These are phyloP conservation scores for Oncorhynchus tshawytscha DNA, from an alignment of 2,113 vertebrate genomes.

Conservation along the genomic window DNA sequence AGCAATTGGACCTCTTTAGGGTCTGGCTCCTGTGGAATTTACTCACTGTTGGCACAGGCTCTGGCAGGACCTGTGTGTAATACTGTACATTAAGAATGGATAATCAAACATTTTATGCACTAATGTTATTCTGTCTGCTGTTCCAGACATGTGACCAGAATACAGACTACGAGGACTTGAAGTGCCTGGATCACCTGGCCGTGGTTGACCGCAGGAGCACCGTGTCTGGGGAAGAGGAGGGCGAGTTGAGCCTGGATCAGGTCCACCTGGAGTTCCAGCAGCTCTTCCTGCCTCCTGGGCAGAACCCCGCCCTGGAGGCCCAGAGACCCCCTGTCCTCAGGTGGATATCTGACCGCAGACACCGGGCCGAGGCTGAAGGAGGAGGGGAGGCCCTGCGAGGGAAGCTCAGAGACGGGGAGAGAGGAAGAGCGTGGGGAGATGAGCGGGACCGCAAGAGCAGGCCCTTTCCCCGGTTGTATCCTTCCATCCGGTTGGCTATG, in stretches of 20 bases:
- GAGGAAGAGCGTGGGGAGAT: constrained; percentile 1
- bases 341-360: constrained; percentile 28
- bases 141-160: constrained; percentile 57
- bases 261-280: constrained; percentile 45
- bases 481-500: constrained; percentile 70
- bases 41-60: too few relatives aligned
- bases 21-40: too few relatives aligned
- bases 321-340: constrained; percentile 26
- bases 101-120: too few relatives aligned
- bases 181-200: not conserved
- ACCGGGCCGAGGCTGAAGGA: not conserved
- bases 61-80: too few relatives aligned
- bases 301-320: constrained; percentile 13
- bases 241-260: constrained; percentile 3
- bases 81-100: too few relatives aligned
- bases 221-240: not conserved
- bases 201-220: not conserved
- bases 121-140: not conserved
- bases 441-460: constrained; percentile 2
- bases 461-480: constrained; percentile 55
- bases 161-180: constrained; percentile 61
- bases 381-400: not conserved
- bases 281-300: constrained; percentile 27
- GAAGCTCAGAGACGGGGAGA: constrained; percentile 16
- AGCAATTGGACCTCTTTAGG: not conserved